Evolutionary conservation across 1,140 invertebrate genomes (phyloP).

Genomic region (Caenorhabditis tropicalis): DNA sequence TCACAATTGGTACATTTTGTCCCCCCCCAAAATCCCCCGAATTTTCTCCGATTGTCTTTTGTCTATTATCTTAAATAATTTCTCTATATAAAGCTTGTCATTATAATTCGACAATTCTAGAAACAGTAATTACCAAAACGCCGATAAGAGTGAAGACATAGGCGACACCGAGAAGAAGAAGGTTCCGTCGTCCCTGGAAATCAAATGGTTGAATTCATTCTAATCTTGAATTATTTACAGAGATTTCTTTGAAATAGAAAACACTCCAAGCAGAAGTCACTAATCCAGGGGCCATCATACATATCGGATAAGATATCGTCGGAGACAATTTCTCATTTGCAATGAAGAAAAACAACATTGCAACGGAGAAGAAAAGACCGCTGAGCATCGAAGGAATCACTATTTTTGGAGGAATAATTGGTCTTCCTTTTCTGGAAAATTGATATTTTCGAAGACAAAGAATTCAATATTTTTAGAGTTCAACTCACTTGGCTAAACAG

Average conservation of each 20-base stretch:
- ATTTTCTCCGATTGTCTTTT: neutral
- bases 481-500: neutral
- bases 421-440: neutral
- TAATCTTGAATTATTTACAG: neutral
- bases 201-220: neutral
- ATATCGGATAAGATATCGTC: constrained; percentile 29
- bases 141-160: constrained; percentile 25
- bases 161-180: constrained; percentile 6
- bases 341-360: constrained; percentile 13
- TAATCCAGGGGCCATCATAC: constrained; percentile 28
- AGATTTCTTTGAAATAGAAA: constrained; percentile 34
- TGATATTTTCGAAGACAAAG: neutral
- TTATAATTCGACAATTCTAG: neutral
- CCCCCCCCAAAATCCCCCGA: neutral
- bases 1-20: constrained; percentile 34
- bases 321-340: constrained; percentile 24
- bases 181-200: constrained; percentile 3
- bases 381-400: constrained; percentile 11
- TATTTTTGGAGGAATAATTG: neutral
- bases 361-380: neutral
- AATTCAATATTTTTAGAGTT: neutral
- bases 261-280: constrained; percentile 36
- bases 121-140: neutral
- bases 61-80: neutral
- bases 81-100: constrained; percentile 36